These are phyloP conservation scores for Pungitius pungitius DNA, from an alignment of 2,113 vertebrate genomes.

Conservation along the genomic window DNA sequence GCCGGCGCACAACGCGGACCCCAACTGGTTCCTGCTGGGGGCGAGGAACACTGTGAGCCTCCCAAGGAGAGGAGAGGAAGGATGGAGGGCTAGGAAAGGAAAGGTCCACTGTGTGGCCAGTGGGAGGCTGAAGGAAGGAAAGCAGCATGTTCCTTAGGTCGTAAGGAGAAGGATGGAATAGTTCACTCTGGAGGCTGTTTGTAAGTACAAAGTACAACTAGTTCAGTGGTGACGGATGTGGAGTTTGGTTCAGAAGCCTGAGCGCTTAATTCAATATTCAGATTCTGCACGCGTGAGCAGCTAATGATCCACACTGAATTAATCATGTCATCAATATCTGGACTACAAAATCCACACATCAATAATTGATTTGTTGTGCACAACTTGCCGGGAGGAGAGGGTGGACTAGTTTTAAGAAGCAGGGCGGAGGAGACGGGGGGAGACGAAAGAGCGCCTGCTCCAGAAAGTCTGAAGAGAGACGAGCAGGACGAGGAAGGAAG, in stretches of 20 bases:
- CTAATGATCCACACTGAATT: slow-evolving; percentile 54
- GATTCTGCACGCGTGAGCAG: slow-evolving; percentile 19
- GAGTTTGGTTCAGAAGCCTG: slow-evolving; percentile 1
- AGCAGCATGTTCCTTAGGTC: not conserved
- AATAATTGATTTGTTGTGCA: slow-evolving; percentile 73
- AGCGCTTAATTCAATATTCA: slow-evolving; percentile 25
- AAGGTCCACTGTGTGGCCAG: not conserved
- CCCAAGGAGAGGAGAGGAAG: not conserved
- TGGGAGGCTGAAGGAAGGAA: not conserved
- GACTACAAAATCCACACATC: slow-evolving; percentile 61
- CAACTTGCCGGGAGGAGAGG: slow-evolving; percentile 35
- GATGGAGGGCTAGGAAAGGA: not conserved
- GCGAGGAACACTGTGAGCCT: too few relatives aligned
- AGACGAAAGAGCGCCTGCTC: slow-evolving; percentile 66
- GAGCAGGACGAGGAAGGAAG: slow-evolving; percentile 31
- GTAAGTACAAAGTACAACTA: not conserved
- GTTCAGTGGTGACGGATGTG: slow-evolving; percentile 6
- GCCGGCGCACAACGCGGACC: too few relatives aligned
- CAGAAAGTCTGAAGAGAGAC: slow-evolving; percentile 47
- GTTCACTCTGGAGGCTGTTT: not conserved
- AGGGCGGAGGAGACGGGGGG: slow-evolving; percentile 35
- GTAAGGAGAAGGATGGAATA: not conserved
- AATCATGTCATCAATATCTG: slow-evolving; percentile 63
- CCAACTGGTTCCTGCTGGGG: too few relatives aligned
- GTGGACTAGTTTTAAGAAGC: slow-evolving; percentile 58